Base-by-base conservation (phyloP, 2,888 invertebrate species). In the Eueremaeus valkanovi region DNA sequence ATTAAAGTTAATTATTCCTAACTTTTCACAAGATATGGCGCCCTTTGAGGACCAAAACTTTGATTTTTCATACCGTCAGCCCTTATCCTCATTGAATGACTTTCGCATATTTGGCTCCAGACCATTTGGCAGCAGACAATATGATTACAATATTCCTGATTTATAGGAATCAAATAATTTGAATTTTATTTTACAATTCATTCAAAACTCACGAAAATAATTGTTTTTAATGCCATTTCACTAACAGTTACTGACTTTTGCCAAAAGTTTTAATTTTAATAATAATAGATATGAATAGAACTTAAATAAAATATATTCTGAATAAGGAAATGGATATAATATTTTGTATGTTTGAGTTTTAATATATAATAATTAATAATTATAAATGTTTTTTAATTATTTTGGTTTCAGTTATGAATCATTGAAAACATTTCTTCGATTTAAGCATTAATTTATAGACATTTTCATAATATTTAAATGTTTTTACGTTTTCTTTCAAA, bases 11-110 rank as follows among this genome's bases (percentile, higher is more conserved):
- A 51, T 72, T 2, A 75, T 75, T 33, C 75, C 75, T 18, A 75
- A 75, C 42, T 75, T 75, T 33, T 55, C 72, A 5, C 70, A 75
- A 58, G 72, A 75, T 42, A 40, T 68, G 68, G 68, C 68, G 21
- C 36, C 36, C 3, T 68, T 33, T 42, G 68, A 68, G 13, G 68
- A 68, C 33, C 68, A 68, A 40, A 68, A 68, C 16, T 68, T 68
- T 40, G 68, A 68, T 24, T 68, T 40, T 40, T n/a, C 68, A 40
- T 68, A 68, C 13, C 36, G 68, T 21, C 40, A 42, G 21, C 68
- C 68, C 24, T 42, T 68, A 68, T 21, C 40, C 13, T 68, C 61
- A 6, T 61, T 61, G 31, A 33, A 33, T 61, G 61, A 61, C n/a
- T 61, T 61, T 16, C 29, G 61, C 13, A 61, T 61, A 61, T 61